phyloP scores from a whole-genome alignment of 2,888 invertebrate species.

The Xestia rhomboidea region DNA sequence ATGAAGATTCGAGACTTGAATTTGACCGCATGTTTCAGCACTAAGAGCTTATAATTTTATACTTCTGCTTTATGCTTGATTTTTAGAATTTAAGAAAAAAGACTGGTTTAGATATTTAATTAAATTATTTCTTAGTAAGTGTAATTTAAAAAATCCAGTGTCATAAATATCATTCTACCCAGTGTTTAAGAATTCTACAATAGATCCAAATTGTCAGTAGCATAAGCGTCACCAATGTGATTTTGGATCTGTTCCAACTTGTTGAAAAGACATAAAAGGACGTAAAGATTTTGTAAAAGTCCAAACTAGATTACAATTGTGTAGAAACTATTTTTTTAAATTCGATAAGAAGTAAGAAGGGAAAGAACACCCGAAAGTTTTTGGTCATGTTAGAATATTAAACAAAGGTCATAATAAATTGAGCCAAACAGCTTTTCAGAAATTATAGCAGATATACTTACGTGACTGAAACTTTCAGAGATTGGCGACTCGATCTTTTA shows the following conservation, averaged over 20 bases:
- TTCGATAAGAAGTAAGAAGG: conserved; percentile 15
- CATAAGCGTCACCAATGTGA: conserved; percentile 31
- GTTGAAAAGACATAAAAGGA: conserved; percentile 55
- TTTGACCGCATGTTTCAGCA: conserved; percentile 49
- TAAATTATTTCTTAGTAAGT: conserved; percentile 73
- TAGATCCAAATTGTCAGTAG: conserved; percentile 42
- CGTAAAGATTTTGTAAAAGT: conserved; percentile 30
- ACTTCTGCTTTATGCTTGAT: conserved; percentile 57
- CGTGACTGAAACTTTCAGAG: conserved; percentile 43
- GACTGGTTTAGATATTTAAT: conserved; percentile 86
- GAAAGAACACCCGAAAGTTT: not conserved
- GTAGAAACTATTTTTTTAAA: conserved; percentile 41
- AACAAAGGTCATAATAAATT: conserved; percentile 49
- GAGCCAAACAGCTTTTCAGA: conserved; percentile 36
- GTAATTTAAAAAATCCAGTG: conserved; percentile 51
- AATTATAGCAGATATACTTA: conserved; percentile 46
- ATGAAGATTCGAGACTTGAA: conserved; percentile 1
- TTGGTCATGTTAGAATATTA: conserved; percentile 31
- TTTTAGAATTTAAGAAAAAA: conserved; percentile 79
- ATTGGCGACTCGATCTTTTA: conserved; percentile 36
- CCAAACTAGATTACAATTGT: conserved; percentile 25
- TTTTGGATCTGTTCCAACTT: conserved; percentile 62
- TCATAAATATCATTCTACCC: conserved; percentile 51
- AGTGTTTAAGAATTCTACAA: conserved; percentile 35
- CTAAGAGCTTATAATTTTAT: conserved; percentile 42